These are phyloP conservation scores for Urosaurus nigricauda DNA, from an alignment of 2,797 vertebrate species.

Conservation along the genomic window DNA sequence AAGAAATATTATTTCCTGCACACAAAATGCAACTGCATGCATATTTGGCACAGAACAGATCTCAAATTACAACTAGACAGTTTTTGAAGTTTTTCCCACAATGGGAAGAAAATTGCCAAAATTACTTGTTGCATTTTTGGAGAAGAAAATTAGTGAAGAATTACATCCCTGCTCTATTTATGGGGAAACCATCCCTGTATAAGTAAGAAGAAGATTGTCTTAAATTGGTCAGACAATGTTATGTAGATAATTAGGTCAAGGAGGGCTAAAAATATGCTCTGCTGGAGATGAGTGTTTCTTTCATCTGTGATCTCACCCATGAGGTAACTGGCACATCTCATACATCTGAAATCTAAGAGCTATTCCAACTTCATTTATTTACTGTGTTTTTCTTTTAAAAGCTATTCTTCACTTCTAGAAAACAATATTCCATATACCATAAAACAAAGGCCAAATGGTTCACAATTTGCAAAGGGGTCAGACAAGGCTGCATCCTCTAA, in stretches of 20 bases:
- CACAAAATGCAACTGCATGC: too few species aligned
- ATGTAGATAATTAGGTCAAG: too few species aligned
- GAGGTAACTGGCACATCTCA: neutral
- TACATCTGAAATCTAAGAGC: neutral
- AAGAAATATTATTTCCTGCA: too few species aligned
- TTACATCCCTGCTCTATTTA: too few species aligned
- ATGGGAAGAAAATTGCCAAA: too few species aligned
- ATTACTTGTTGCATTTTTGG: too few species aligned
- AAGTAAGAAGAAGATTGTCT: neutral
- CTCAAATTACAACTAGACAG: too few species aligned
- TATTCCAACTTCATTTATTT: constrained; percentile 53
- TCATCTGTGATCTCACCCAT: neutral
- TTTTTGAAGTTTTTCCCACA: too few species aligned
- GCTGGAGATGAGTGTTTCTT: neutral
- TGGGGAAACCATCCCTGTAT: neutral
- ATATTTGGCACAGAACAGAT: too few species aligned
- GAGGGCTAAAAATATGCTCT: neutral
- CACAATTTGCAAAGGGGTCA: too few species aligned
- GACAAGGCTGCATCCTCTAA: too few species aligned
- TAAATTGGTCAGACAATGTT: neutral
- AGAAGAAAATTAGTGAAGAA: too few species aligned
- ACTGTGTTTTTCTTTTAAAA: constrained; percentile 41
- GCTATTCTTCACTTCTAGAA: constrained; percentile 38
- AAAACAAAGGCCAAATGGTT: neutral
- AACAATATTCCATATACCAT: constrained; percentile 43